A percentile compares a stretch with the other conserved stretches of the same genome.
Conservation (phyloP, 2,888 invertebrate species). For the Phania funesta region DNA sequence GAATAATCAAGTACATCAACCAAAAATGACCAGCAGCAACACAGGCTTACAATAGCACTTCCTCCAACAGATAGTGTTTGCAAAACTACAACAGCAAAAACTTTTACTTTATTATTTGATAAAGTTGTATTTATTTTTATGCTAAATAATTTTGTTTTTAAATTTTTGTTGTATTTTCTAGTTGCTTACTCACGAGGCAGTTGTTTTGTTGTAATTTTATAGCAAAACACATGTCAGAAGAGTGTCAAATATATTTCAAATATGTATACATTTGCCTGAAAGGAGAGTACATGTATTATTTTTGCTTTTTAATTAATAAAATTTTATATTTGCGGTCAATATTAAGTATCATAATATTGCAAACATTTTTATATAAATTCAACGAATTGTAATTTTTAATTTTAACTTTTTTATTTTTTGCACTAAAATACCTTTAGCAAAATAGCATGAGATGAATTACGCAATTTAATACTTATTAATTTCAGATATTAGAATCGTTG, state of each 20-base stretch:
- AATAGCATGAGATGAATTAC: too few species aligned
- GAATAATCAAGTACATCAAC: background rate
- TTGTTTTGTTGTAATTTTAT: conserved; percentile 37
- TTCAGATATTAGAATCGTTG: too few species aligned
- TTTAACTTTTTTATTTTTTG: background rate
- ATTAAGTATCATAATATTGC: conserved; percentile 37
- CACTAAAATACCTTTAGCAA: too few species aligned
- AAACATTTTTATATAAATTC: background rate
- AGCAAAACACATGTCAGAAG: conserved; percentile 48
- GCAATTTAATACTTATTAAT: too few species aligned
- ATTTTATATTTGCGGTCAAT: conserved; percentile 42
- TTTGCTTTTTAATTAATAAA: conserved; percentile 8
- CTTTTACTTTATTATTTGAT: background rate
- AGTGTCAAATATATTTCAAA: conserved; percentile 41
- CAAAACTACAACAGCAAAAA: background rate
- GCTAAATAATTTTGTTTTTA: background rate
- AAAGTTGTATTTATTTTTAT: background rate
- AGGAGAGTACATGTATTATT: background rate
- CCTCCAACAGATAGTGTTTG: background rate
- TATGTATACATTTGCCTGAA: background rate
- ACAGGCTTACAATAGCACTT: background rate
- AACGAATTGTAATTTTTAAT: background rate
- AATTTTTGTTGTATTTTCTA: background rate
- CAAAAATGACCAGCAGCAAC: background rate
- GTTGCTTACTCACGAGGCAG: background rate